These are phyloP conservation scores for Fulica atra DNA, from an alignment of 2,113 vertebrate genomes.

Conservation along the genomic window DNA sequence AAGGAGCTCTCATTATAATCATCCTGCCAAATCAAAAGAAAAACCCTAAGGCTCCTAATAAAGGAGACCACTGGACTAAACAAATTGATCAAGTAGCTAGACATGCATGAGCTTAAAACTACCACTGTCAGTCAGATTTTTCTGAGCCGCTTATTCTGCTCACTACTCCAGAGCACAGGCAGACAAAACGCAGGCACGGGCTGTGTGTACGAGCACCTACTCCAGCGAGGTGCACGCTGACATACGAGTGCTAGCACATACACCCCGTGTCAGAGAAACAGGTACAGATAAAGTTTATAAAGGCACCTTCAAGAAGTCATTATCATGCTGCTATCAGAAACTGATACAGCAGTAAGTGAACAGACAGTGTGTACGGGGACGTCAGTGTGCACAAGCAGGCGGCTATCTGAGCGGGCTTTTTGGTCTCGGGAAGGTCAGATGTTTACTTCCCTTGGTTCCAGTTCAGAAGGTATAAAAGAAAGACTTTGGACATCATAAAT, in stretches of 20 bases:
- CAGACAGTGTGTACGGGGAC: fast-evolving
- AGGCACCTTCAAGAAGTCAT: neutral
- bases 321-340: neutral
- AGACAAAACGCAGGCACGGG: neutral
- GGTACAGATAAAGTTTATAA: neutral
- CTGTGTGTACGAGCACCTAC: neutral
- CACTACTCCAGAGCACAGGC: fast-evolving
- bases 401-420: neutral
- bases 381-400: neutral
- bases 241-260: neutral
- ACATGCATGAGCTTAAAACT: slow-evolving; percentile 42
- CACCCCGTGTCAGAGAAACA: neutral
- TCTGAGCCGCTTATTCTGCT: neutral
- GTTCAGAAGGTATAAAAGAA: neutral
- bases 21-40: slow-evolving; percentile 69
- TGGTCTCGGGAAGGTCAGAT: fast-evolving
- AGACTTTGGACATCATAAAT: neutral
- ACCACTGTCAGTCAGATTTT: slow-evolving; percentile 33
- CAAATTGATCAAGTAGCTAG: slow-evolving; percentile 66
- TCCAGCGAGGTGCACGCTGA: neutral
- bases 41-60: slow-evolving; percentile 71
- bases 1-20: slow-evolving; percentile 70
- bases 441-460: neutral
- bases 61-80: slow-evolving; percentile 67
- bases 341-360: neutral